Evolutionary conservation across 2,113 vertebrate species (phyloP).

Genomic region (Phrynosoma blainvillii): DNA sequence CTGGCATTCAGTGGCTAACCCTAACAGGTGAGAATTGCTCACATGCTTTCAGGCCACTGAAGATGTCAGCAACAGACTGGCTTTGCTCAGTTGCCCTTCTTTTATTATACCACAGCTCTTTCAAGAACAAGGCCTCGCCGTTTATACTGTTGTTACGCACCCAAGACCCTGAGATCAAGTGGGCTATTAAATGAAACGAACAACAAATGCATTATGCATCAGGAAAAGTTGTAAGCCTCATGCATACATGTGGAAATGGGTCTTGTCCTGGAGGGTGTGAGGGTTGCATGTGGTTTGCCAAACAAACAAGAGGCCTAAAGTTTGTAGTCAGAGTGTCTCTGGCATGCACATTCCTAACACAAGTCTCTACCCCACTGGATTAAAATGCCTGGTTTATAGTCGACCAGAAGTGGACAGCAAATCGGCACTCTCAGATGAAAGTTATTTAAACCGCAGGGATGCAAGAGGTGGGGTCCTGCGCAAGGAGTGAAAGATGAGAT

Average conservation of each 20-base stretch:
- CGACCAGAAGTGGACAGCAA: background rate
- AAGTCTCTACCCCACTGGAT: background rate
- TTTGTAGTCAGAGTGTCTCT: constrained; percentile 1
- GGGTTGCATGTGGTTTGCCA: background rate
- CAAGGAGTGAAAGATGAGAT: background rate
- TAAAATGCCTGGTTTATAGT: background rate
- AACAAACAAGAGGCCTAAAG: background rate
- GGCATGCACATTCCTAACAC: background rate
- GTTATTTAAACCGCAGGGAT: constrained; percentile 17
- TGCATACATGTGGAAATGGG: background rate
- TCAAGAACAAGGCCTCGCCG: background rate
- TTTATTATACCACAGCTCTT: background rate
- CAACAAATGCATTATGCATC: background rate
- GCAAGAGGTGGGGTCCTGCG: background rate
- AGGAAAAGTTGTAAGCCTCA: background rate
- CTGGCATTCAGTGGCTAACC: background rate
- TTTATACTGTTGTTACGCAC: constrained; percentile 9
- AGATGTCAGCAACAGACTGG: background rate
- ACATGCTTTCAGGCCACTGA: background rate
- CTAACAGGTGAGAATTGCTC: background rate
- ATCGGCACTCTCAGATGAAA: background rate
- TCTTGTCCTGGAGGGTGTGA: background rate
- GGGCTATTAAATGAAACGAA: background rate
- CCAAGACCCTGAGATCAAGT: background rate
- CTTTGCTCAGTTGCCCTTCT: no score